Base-by-base conservation (phyloP, 1,140 invertebrate genomes). In the Tyrophagus putrescentiae region DNA sequence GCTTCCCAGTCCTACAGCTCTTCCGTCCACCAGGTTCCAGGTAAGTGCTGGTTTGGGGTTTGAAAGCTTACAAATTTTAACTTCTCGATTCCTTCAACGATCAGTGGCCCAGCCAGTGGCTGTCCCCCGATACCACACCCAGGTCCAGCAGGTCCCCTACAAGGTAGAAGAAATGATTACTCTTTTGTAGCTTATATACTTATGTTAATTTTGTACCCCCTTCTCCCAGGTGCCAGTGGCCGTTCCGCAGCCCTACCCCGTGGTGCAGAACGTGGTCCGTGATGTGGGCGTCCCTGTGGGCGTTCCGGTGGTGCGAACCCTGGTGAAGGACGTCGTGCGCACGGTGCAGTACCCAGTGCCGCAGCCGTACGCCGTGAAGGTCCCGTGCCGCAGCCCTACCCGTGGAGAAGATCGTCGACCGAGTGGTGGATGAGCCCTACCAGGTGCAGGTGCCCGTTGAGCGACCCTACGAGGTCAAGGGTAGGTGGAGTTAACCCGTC, bases 331-430 rank as follows among this genome's bases (percentile, higher is more conserved):
- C 9, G 28, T 56, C 29, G 4, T 56, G 11, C 18, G 3, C 13
- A 11, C 4, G 13, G 18, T 56, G 18, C 16, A 56, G 25, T 21
- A 34, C 25, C 23, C 23, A 28, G 25, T 27, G 13, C 28, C 28
- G 3, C 27, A 56, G 28, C 52, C 52, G 13, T 56, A 56, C 28
- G 13, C 52, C 18, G 57, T 59, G 28, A 59, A 59, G 34, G 57
- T 59, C 9, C 57, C 57, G 36, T 45, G 21, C 21, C 23, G 21
- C 52, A 56, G 28, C 52, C 52, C 13, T 56, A 56, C 28, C 52
- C 52, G 28, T 48, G 21, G 44, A 48, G n/a, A 5, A n/a, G 5
- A 48, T 48, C 31, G 52, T 56, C 23, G 52, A 56, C 21, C 52
- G 52, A 31, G 28, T 56, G 18, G 52, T 56, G 3, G n/a, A 48